Evolutionary conservation across 1,140 invertebrate genomes (phyloP).

Genomic region (Cataglyphis hispanica): DNA sequence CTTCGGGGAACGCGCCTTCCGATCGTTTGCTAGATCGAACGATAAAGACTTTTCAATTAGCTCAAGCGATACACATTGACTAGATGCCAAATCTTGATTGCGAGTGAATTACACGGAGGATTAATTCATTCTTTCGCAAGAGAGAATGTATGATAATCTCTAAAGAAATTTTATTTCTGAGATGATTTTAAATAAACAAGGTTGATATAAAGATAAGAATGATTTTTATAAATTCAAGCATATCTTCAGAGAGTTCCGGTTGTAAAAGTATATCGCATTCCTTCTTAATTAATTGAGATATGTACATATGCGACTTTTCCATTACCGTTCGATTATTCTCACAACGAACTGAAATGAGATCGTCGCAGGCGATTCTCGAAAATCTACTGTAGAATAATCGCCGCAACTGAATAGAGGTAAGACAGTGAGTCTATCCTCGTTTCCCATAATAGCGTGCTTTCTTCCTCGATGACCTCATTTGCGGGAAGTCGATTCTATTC

Average conservation of each 20-base stretch:
- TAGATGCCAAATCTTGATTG: not conserved
- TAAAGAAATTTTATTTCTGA: not conserved
- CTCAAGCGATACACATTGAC: not conserved
- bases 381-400: constrained; percentile 33
- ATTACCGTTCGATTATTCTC: constrained; percentile 17
- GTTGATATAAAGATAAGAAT: not conserved
- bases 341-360: not conserved
- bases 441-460: constrained; percentile 38
- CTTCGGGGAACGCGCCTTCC: not conserved
- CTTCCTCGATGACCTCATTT: constrained; percentile 68
- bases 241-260: not conserved
- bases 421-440: constrained; percentile 7
- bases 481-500: constrained; percentile 37
- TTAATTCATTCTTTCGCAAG: not conserved
- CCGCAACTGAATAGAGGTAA: constrained; percentile 27
- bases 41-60: constrained; percentile 52
- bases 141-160: not conserved
- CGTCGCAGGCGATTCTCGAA: not conserved
- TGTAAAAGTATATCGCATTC: not conserved
- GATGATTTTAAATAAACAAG: not conserved
- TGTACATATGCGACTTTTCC: constrained; percentile 3
- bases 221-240: not conserved
- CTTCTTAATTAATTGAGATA: constrained; percentile 11
- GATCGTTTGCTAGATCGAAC: constrained; percentile 20
- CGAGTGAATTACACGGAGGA: not conserved